Percentiles rank a stretch among this genome's conserved stretches.
Evolutionary conservation across 2,888 invertebrate genomes (phyloP).

Genomic region (Mactromeris polynyma): DNA sequence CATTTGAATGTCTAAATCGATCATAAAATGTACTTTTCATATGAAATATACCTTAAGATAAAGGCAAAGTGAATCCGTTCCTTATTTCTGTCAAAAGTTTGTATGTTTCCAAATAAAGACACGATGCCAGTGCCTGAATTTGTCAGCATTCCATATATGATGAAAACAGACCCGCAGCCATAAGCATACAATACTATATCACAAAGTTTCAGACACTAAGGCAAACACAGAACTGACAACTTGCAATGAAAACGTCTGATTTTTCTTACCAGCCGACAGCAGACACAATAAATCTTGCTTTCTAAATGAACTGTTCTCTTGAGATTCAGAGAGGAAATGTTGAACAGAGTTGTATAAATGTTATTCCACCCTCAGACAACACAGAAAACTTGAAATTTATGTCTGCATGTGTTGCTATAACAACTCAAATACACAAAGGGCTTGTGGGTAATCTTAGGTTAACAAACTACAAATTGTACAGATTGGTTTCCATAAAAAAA

Average conservation of each 20-base stretch:
- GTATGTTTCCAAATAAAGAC: no score
- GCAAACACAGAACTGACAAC: no score
- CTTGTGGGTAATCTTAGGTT: no score
- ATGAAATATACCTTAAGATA: no score
- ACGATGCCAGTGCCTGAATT: no score
- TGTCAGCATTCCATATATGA: not conserved
- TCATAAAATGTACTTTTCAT: no score
- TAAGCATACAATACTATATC: not conserved
- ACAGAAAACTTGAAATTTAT: not conserved
- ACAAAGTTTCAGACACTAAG: no score
- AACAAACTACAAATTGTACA: no score
- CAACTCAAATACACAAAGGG: not conserved
- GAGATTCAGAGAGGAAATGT: not conserved
- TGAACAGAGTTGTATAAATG: not conserved
- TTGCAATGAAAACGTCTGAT: not conserved
- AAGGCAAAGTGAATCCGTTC: no score
- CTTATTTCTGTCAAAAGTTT: no score
- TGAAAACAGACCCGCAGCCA: not conserved
- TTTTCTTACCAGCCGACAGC: not conserved
- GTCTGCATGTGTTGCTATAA: not conserved
- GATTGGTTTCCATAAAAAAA: no score
- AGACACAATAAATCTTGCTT: not conserved
- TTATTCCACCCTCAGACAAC: not conserved
- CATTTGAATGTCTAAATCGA: no score
- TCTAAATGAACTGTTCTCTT: not conserved